Evolutionary conservation across 2,888 invertebrate genomes (phyloP), one percentile per base, ranked within the genome.

Genomic region (Periphyllus acericola): DNA sequence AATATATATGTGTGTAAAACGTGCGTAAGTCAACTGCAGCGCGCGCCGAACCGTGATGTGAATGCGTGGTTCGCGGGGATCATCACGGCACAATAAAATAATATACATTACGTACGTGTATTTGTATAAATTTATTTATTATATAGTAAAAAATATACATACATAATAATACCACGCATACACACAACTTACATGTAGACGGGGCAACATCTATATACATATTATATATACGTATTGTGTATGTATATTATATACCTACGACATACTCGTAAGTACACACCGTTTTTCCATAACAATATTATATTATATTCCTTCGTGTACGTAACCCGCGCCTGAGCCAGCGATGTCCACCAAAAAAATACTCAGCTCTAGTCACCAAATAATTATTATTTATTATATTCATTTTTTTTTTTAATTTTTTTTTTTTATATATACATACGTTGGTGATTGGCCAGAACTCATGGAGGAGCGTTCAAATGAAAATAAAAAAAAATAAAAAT

Each of bases 341-440:
- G 75, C 78, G 80, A 76, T 79, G 88, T 89, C 89, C 89, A 84
- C 88, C 83, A 89, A 87, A 72, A 60, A 66, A 71, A 87, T 88
- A 85, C 81, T 88, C 88, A 79, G 89, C 89, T 89, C 89, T 89
- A 89, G 89, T 89, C 89, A 89, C 76, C 89, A 71, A 76, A 82
- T 72, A 72, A 40, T 68, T 81, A 68, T 81, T 21, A 55, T 46
- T 14, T 52, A 78, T 78, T n/a, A 46, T 21, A 46, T 78, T n/a
- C n/a, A 11, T 46, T 78, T 46, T 46, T 46, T 78, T 46, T 78
- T 76, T 76, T 40, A 6, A 14, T 32, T 34, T 72, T 17, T 72
- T n/a, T 25, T 21, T 74, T n/a, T 74, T 29, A 74, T 74, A 34
- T 74, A 74, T 29, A 78, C 46, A 78, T 55, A 78, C 78, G 52